Evolutionary conservation across 2,113 vertebrate genomes (phyloP).

Genomic region (Heterochromis multidens): DNA sequence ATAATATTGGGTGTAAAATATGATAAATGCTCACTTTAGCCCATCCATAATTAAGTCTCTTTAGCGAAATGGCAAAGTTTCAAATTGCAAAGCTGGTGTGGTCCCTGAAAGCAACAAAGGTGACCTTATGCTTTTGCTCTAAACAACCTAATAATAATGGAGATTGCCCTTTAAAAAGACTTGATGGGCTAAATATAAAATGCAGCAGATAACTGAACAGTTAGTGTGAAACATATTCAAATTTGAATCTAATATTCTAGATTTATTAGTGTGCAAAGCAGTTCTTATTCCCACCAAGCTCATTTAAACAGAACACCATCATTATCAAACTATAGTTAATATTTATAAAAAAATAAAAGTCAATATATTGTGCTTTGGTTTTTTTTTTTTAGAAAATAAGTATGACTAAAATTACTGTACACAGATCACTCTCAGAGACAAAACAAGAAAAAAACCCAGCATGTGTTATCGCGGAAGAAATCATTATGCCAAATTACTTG

Average conservation of each 20-base stretch:
- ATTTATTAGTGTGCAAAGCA: not conserved
- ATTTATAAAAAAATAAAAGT: not conserved
- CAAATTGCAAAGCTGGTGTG: slow-evolving; percentile 39
- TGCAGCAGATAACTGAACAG: not conserved
- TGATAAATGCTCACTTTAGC: slow-evolving; percentile 70
- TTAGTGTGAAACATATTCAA: not conserved
- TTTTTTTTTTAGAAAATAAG: slow-evolving; percentile 42
- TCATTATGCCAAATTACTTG: slow-evolving; percentile 36
- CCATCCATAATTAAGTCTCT: slow-evolving; percentile 70
- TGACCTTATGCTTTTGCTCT: slow-evolving; percentile 58
- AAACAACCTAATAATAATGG: slow-evolving; percentile 57
- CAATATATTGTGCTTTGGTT: slow-evolving; percentile 19
- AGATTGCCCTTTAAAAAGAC: slow-evolving; percentile 50
- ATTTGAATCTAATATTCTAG: not conserved
- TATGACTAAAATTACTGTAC: slow-evolving; percentile 38
- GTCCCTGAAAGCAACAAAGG: slow-evolving; percentile 56
- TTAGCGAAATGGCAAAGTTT: slow-evolving; percentile 59
- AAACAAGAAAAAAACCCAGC: not conserved
- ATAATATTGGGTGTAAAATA: slow-evolving; percentile 75
- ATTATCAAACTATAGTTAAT: not conserved
- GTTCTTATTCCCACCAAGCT: not conserved
- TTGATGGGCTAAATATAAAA: slow-evolving; percentile 36
- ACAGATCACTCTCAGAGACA: slow-evolving; percentile 13
- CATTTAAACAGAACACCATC: not conserved
- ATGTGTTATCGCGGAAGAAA: slow-evolving; percentile 25